A percentile compares a stretch with the other conserved stretches of the same genome.
These are phyloP conservation scores for Chionomys nivalis DNA, from an alignment of 2,113 vertebrate genomes.

Conservation along the genomic window DNA sequence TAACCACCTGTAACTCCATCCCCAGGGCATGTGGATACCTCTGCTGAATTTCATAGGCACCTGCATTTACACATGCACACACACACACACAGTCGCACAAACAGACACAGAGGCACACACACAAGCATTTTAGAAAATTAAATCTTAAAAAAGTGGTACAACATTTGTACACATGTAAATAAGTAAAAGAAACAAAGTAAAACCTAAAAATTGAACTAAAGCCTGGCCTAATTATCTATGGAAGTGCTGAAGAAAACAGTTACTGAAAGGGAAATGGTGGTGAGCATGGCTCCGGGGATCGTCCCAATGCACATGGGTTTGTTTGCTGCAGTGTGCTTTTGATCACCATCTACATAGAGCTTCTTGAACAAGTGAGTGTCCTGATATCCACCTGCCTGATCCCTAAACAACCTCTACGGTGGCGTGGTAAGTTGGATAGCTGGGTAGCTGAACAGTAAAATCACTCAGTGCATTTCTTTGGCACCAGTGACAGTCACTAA, in stretches of 20 bases:
- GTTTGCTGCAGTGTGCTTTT: background rate
- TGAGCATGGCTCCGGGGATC: background rate
- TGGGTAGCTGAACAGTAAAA: background rate
- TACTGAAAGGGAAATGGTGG: background rate
- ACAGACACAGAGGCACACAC: background rate
- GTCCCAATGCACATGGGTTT: background rate
- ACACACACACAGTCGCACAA: background rate
- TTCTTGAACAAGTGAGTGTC: background rate
- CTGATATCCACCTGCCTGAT: background rate
- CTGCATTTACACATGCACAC: background rate
- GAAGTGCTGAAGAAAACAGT: background rate
- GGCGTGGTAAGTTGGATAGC: background rate
- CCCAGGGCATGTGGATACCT: background rate
- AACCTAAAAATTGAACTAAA: background rate
- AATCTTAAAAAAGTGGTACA: background rate
- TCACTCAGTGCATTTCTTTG: background rate
- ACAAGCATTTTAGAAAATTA: background rate
- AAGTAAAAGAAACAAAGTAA: slow-evolving; percentile 36
- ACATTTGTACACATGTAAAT: background rate
- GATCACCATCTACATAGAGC: background rate
- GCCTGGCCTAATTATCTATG: background rate
- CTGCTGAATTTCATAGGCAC: background rate
- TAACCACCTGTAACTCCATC: background rate
- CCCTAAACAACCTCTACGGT: background rate
- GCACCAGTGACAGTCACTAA: background rate